These are phyloP conservation scores for Ditylenchus dipsaci DNA, from an alignment of 1,140 invertebrate genomes.

Conservation along the genomic window DNA sequence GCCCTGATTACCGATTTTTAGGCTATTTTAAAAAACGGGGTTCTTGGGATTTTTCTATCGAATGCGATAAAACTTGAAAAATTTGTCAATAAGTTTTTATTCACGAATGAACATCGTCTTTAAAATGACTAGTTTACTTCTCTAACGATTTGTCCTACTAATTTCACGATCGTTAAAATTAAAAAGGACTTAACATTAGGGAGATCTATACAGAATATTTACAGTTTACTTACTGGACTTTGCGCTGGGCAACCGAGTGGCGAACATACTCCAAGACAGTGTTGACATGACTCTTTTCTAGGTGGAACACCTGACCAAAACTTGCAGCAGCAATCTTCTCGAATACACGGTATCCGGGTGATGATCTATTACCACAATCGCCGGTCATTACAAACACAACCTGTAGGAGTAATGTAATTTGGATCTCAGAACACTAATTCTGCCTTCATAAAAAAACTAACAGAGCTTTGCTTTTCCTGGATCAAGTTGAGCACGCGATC, in stretches of 20 bases:
- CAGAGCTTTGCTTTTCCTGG: conserved; percentile 67
- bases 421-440: background rate
- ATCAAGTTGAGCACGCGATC: conserved; percentile 67
- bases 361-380: conserved; percentile 66
- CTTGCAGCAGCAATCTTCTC: conserved; percentile 70
- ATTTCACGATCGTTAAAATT: too few species aligned
- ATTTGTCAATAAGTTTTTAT: too few species aligned
- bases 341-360: conserved; percentile 66
- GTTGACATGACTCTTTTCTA: conserved; percentile 70
- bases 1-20: too few species aligned
- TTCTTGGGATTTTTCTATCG: too few species aligned
- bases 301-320: conserved; percentile 70
- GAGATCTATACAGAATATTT: too few species aligned
- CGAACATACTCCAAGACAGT: conserved; percentile 62
- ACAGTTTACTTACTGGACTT: conserved; percentile 37
- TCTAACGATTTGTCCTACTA: too few species aligned
- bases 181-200: too few species aligned
- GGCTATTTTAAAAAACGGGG: too few species aligned
- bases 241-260: conserved; percentile 44
- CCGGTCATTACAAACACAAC: conserved; percentile 74
- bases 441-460: conserved; percentile 5
- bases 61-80: too few species aligned
- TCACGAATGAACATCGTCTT: too few species aligned
- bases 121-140: too few species aligned
- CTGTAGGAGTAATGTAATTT: conserved; percentile 57